A percentile compares a stretch with the other conserved stretches of the same genome.
Conservation (phyloP, 23 tunicate genomes). For the Phallusia fumigata region DNA sequence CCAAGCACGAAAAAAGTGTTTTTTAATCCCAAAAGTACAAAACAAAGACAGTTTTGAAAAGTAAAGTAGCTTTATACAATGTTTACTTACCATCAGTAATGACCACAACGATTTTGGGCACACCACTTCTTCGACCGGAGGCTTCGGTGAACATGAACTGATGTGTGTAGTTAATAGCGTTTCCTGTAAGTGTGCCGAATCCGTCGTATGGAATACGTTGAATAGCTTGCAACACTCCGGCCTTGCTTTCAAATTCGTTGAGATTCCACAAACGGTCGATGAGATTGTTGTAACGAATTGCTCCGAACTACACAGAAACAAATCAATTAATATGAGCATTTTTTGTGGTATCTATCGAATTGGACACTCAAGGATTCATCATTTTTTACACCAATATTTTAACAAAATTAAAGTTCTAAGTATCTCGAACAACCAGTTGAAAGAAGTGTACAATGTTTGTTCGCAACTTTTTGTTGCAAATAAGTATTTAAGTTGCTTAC, state of each 20-base stretch:
- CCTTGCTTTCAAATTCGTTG: constrained; percentile 21
- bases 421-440: too few relatives aligned
- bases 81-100: constrained; percentile 63
- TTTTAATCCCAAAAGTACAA: too few relatives aligned
- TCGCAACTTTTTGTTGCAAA: neutral
- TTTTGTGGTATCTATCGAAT: too few relatives aligned
- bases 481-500: constrained; percentile 15
- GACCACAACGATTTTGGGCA: constrained; percentile 64
- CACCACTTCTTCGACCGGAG: constrained; percentile 40
- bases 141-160: constrained; percentile 40
- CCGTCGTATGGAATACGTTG: constrained; percentile 63
- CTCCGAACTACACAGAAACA: constrained; percentile 45
- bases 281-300: constrained; percentile 63
- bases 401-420: neutral
- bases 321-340: neutral
- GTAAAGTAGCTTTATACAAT: too few relatives aligned
- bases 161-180: constrained; percentile 55
- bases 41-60: too few relatives aligned
- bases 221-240: constrained; percentile 38
- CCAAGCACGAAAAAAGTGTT: too few relatives aligned
- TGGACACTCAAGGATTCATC: too few relatives aligned
- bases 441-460: neutral
- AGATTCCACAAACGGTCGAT: constrained; percentile 74
- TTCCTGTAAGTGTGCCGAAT: constrained; percentile 66
- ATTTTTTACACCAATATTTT: neutral